Evolutionary conservation across 1,140 invertebrate species (phyloP).

Genomic region (Lysiphlebus fabarum): DNA sequence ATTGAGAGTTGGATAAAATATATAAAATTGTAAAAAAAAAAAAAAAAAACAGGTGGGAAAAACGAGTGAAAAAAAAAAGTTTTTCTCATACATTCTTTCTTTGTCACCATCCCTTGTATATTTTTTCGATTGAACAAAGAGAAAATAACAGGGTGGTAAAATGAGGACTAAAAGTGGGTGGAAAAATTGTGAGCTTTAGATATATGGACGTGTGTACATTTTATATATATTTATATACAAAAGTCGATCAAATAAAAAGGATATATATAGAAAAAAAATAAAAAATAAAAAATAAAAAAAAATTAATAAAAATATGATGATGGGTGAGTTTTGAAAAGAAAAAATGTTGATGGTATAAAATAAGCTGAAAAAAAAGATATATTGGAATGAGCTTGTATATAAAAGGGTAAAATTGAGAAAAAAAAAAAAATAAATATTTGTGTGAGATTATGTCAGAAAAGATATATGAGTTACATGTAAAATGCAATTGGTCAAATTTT

Average conservation of each 20-base stretch:
- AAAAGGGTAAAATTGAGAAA: background rate
- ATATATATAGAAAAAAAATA: background rate
- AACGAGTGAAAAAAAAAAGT: background rate
- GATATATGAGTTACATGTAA: slow-evolving; percentile 44
- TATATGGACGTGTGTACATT: slow-evolving; percentile 21
- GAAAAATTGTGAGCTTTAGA: slow-evolving; percentile 21
- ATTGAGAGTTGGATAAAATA: background rate
- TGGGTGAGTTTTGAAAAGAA: background rate
- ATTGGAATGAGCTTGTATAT: background rate
- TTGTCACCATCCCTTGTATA: background rate
- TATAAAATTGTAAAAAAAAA: too few relatives aligned
- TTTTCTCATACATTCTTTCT: background rate
- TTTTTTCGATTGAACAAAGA: background rate
- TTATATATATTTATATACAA: background rate
- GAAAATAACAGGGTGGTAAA: slow-evolving; percentile 4
- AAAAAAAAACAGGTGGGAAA: slow-evolving; percentile 9
- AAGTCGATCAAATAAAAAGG: background rate
- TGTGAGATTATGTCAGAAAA: slow-evolving; percentile 2
- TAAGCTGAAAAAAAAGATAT: slow-evolving; percentile 10
- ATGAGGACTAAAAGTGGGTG: slow-evolving; percentile 12
- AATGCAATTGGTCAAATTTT: slow-evolving; percentile 50
- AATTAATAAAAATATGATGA: too few relatives aligned
- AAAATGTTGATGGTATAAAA: slow-evolving; percentile 3
- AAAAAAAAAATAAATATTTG: slow-evolving; percentile 5
- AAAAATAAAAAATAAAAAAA: slow-evolving; percentile 2